phyloP scores from a whole-genome alignment of 2,888 invertebrate species.

The Copidosoma aretas region DNA sequence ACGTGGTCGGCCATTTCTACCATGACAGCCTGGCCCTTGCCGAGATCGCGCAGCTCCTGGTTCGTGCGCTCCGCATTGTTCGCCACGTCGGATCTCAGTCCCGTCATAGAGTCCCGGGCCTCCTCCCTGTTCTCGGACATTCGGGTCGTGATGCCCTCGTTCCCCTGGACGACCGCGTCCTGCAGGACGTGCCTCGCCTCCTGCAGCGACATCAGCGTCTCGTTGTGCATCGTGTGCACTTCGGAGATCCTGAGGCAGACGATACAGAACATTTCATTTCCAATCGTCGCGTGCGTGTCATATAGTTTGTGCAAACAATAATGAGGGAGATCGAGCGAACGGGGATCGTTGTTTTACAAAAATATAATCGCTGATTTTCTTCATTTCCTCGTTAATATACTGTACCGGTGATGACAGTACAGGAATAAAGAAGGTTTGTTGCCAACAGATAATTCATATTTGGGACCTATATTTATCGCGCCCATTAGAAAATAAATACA shows the following conservation, averaged over 20 bases:
- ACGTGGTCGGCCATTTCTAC: conserved; percentile 85
- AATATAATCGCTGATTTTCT: too few relatives aligned
- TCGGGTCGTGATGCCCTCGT: conserved; percentile 64
- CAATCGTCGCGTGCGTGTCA: too few relatives aligned
- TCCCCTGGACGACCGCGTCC: conserved; percentile 57
- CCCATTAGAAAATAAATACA: too few relatives aligned
- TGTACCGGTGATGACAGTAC: too few relatives aligned
- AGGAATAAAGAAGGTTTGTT: too few relatives aligned
- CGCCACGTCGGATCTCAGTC: conserved; percentile 50
- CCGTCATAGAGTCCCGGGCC: conserved; percentile 66
- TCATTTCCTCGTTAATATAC: too few relatives aligned
- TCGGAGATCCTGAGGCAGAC: conserved; percentile 54
- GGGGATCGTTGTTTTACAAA: too few relatives aligned
- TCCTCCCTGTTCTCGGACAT: conserved; percentile 67
- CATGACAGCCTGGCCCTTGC: conserved; percentile 79
- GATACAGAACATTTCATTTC: background rate
- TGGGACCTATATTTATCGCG: too few relatives aligned
- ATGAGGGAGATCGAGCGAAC: too few relatives aligned
- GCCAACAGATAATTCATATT: too few relatives aligned
- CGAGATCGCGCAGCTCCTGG: conserved; percentile 65
- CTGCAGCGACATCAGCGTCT: conserved; percentile 68
- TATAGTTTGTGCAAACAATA: too few relatives aligned
- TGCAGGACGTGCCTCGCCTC: conserved; percentile 65
- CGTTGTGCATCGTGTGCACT: conserved; percentile 68
- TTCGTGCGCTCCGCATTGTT: conserved; percentile 53